These are phyloP conservation scores for Coptodon rendalli DNA, from an alignment of 2,113 vertebrate genomes.

Conservation along the genomic window DNA sequence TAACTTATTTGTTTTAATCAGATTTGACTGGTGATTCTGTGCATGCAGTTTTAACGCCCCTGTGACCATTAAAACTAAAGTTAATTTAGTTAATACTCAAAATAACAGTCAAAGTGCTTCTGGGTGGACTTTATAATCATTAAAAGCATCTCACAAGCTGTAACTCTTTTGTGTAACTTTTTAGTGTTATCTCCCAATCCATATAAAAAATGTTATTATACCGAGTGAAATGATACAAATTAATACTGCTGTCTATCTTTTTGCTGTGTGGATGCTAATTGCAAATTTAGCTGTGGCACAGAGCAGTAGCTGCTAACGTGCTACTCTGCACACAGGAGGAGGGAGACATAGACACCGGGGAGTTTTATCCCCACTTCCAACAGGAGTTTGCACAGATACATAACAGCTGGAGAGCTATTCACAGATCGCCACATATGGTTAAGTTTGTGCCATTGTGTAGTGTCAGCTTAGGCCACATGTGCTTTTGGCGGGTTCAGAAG, in stretches of 20 bases:
- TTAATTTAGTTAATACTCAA: not conserved
- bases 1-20: not conserved
- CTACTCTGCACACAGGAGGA: not conserved
- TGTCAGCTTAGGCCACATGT: not conserved
- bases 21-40: not conserved
- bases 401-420: not conserved
- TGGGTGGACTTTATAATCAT: not conserved
- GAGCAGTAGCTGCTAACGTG: not conserved
- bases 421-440: not conserved
- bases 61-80: not conserved
- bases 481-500: not conserved
- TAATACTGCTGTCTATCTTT: not conserved
- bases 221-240: not conserved
- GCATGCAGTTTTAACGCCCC: not conserved
- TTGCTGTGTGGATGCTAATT: not conserved
- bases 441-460: not conserved
- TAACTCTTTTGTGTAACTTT: not conserved
- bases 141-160: not conserved
- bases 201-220: fast-evolving
- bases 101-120: not conserved
- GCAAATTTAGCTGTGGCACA: not conserved
- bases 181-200: not conserved
- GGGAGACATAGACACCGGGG: not conserved
- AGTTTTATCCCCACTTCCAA: not conserved
- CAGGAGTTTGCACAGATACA: not conserved